Base-by-base conservation (phyloP, 1,140 invertebrate species). In the Prorops nasuta region DNA sequence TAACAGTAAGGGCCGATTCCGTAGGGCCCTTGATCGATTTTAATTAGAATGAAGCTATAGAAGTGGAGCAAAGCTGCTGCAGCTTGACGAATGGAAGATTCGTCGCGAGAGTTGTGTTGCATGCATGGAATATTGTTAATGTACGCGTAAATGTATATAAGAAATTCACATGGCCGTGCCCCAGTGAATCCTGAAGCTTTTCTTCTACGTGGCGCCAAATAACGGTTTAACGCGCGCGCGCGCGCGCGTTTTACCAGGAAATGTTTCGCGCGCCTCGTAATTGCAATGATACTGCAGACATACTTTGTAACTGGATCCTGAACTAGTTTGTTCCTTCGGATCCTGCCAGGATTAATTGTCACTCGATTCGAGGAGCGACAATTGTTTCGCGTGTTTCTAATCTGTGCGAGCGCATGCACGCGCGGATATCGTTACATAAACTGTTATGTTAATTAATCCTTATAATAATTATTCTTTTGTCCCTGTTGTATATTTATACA, bases 231-330 rank as follows among this genome's bases (percentile, higher is more conserved):
- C 24, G 10, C 24, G 4, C 4, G 24, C 10, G 12, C 28, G 2
- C 24, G 10, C 24, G 4, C 4, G 24, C 10, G 34, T 31, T 50
- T 54, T 58, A 59, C 55, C 55, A 60, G 56, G 51, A 60, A 58
- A 44, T 24, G 32, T 9, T 28, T 38, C 28, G 43, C 37, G n/a
- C 49, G 45, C 52, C 38, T 41, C 51, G 45, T 58, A 60, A 60
- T 60, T 60, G 42, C 51, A 47, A 54, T 58, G 53, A 42, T 49
- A 51, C 58, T 51, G 47, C 56, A 60, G 58, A 60, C 58, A 58
- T 60, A 60, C 58, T 60, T 60, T 60, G 56, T 58, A 60, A 60
- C 56, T 60, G 55, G 55, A 58, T 53, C 42, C 38, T 14, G 14
- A 14, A 16, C 37, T 24, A 21, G 44, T 14, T 51, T 52, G 48